Evolutionary conservation across 2,888 invertebrate species (phyloP), one percentile per base, ranked within the genome.

Genomic region (Drosophila cyrtoloma): DNA sequence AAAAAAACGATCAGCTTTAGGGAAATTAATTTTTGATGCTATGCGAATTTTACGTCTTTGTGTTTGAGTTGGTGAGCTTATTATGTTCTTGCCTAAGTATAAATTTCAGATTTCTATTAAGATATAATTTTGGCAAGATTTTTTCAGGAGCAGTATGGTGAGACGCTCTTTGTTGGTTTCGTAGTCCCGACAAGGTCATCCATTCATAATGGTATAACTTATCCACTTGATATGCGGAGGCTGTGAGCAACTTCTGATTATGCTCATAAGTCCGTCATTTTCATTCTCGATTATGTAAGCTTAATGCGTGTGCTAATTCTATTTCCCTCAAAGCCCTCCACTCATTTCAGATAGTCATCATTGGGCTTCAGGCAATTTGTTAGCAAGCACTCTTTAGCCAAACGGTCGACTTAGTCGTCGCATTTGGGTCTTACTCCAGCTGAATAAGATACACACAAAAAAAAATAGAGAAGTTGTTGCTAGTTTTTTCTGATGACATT

Each of bases 401-500:
- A 66, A 52, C 51, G 32, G 57, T 50, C 68, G 56, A 59, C 59
- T 50, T 52, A n/a, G 63, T 26, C 10, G 33, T 37, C 58, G 35
- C 58, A 58, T 44, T 47, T 71, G 42, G 65, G 30, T 4, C 44
- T 63, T 39, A 59, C 33, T 75, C 50, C 56, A 37, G 28, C 58
- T 65, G 42, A 50, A 57, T 35, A 51, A 59, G 50, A 69, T 55
- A 65, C 65, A 59, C n/a, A 79, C 77, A 12, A n/a, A 5, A 37
- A 37, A 6, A 7, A 55, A 37, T 26, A 16, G 26, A 26, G 16
- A 39, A 39, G 64, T 57, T 66, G 67, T 77, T 73, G 67, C 78
- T 64, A 74, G 66, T 77, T 86, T 75, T 71, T 79, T 71, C 63
- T 85, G 87, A 85, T 87, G 87, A 79, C 77, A 79, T 77, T 82